These are phyloP conservation scores for Thereva unica DNA, from an alignment of 2,888 invertebrate genomes.

Conservation along the genomic window DNA sequence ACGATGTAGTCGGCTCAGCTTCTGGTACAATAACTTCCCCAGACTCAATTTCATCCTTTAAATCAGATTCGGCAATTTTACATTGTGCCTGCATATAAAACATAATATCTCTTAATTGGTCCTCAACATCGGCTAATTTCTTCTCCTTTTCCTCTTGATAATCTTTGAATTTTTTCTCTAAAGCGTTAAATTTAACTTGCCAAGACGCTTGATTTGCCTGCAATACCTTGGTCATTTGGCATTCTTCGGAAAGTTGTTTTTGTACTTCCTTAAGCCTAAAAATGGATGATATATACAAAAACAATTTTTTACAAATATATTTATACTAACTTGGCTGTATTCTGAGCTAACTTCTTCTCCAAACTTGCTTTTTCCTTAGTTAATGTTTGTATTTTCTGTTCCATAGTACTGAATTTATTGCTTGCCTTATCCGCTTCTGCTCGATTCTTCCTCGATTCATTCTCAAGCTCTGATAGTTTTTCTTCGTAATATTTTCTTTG, in stretches of 20 bases:
- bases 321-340: conserved; percentile 63
- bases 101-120: conserved; percentile 95
- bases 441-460: conserved; percentile 64
- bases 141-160: conserved; percentile 65
- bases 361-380: conserved; percentile 69
- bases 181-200: conserved; percentile 65
- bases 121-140: conserved; percentile 82
- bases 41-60: conserved; percentile 52
- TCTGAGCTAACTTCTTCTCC: conserved; percentile 72
- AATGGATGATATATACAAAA: no score
- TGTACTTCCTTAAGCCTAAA: conserved; percentile 68
- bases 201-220: conserved; percentile 75
- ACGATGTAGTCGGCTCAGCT: conserved; percentile 43
- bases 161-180: conserved; percentile 62
- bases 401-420: conserved; percentile 58
- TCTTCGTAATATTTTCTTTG: conserved; percentile 93
- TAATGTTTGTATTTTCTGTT: conserved; percentile 61
- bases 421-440: conserved; percentile 61
- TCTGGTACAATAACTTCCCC: conserved; percentile 54
- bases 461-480: conserved; percentile 64
- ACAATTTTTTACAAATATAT: not conserved
- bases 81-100: conserved; percentile 90
- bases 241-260: conserved; percentile 79
- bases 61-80: conserved; percentile 55
- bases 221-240: conserved; percentile 78